These are phyloP conservation scores for Gasterosteus aculeatus DNA, from an alignment of 2,113 vertebrate species.

Conservation along the genomic window DNA sequence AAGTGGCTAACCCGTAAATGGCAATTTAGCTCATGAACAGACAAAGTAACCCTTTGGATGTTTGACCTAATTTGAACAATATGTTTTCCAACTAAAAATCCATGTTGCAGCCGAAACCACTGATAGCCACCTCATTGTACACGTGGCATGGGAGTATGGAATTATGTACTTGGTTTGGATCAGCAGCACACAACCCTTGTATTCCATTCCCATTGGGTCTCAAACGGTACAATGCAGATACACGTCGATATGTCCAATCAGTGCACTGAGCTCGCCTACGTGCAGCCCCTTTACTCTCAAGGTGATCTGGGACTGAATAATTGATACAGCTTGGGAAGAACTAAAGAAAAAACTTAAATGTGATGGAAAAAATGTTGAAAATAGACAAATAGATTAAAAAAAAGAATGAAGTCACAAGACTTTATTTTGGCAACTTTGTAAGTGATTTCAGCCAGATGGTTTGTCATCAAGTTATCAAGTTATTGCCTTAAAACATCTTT, in stretches of 20 bases:
- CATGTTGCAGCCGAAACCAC: neutral
- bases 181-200: neutral
- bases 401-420: neutral
- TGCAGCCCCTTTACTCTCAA: conserved; percentile 2
- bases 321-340: conserved; percentile 17
- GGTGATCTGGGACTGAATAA: conserved; percentile 45
- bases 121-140: too few species aligned
- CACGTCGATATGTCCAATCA: conserved; percentile 20
- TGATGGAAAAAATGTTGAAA: too few species aligned
- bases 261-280: conserved; percentile 2
- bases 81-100: neutral
- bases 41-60: neutral
- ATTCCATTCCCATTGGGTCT: neutral
- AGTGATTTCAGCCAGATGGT: neutral
- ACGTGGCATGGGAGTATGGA: neutral
- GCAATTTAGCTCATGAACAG: neutral
- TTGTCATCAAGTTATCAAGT: neutral
- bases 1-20: neutral
- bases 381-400: neutral
- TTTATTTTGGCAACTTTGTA: neutral
- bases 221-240: neutral
- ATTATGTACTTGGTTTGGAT: neutral
- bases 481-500: conserved; percentile 5
- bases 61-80: neutral
- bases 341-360: too few species aligned